phyloP scores from a whole-genome alignment of 2,888 invertebrate species.

The Megaustenia siamemsis region DNA sequence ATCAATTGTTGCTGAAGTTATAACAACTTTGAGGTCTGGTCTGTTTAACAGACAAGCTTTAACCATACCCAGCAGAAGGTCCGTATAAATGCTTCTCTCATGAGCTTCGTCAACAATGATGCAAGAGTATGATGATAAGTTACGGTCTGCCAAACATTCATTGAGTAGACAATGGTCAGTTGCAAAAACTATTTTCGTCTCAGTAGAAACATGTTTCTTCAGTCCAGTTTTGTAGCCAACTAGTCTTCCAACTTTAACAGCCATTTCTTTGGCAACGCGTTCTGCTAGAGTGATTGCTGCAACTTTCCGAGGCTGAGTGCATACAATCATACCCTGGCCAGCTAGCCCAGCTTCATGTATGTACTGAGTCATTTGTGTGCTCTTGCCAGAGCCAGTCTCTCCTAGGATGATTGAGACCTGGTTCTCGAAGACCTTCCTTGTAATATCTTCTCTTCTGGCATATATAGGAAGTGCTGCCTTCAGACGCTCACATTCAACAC shows the following conservation, averaged over 20 bases:
- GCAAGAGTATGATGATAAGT: slow-evolving; percentile 65
- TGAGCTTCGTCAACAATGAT: slow-evolving; percentile 80
- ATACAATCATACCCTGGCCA: slow-evolving; percentile 70
- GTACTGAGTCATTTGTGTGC: slow-evolving; percentile 79
- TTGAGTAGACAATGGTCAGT: slow-evolving; percentile 79
- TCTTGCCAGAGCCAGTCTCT: slow-evolving; percentile 80
- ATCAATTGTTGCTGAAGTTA: slow-evolving; percentile 80
- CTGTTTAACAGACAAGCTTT: slow-evolving; percentile 69
- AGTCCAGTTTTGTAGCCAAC: slow-evolving; percentile 76
- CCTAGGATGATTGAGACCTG: slow-evolving; percentile 77
- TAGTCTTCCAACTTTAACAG: slow-evolving; percentile 67
- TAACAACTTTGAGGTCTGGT: slow-evolving; percentile 75
- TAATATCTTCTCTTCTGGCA: slow-evolving; percentile 68
- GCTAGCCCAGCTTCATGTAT: slow-evolving; percentile 71
- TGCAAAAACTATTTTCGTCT: slow-evolving; percentile 75
- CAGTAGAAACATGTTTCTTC: slow-evolving; percentile 56
- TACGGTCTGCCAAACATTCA: slow-evolving; percentile 72
- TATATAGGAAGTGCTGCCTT: slow-evolving; percentile 74
- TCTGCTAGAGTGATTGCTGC: slow-evolving; percentile 78
- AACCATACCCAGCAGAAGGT: slow-evolving; percentile 79
- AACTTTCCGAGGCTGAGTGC: slow-evolving; percentile 80
- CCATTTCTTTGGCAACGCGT: slow-evolving; percentile 77
- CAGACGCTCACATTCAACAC: slow-evolving; percentile 67
- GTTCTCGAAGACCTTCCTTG: slow-evolving; percentile 65
- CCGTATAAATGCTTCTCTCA: slow-evolving; percentile 79